Evolutionary conservation across 2,113 vertebrate genomes (phyloP).

Genomic region (Acrocephalus arundinaceus): DNA sequence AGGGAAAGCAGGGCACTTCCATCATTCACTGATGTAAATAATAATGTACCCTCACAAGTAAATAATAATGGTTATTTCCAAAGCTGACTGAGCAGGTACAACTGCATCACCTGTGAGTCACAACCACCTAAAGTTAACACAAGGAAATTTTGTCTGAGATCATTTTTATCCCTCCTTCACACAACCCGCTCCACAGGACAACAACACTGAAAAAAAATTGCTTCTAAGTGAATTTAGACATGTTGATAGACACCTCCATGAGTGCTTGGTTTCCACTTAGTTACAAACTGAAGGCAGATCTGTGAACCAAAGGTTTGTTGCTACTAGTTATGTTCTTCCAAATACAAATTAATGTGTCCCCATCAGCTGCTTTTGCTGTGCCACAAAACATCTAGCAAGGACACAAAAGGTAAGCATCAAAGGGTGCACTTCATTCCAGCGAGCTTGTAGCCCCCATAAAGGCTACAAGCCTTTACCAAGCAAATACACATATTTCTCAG

Average conservation of each 20-base stretch:
- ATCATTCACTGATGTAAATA: neutral
- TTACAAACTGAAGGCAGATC: neutral
- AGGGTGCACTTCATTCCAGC: neutral
- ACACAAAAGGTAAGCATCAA: neutral
- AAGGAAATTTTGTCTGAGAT: neutral
- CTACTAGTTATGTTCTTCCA: neutral
- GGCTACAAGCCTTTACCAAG: neutral
- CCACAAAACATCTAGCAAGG: neutral
- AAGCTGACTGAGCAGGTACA: neutral
- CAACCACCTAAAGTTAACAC: neutral
- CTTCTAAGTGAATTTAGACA: neutral
- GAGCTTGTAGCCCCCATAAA: neutral
- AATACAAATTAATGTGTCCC: neutral
- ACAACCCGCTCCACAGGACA: neutral
- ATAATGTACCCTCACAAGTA: neutral
- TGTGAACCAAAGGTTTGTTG: neutral
- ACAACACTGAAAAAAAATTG: neutral
- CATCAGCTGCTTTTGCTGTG: neutral
- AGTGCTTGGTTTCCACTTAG: neutral
- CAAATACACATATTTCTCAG: neutral
- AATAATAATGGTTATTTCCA: neutral
- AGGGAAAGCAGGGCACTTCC: neutral
- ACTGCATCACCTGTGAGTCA: neutral
- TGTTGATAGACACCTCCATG: neutral
- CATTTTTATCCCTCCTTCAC: neutral